Conservation (phyloP, 2,797 vertebrate species). For the Chlorospingus flavigularis region DNA sequence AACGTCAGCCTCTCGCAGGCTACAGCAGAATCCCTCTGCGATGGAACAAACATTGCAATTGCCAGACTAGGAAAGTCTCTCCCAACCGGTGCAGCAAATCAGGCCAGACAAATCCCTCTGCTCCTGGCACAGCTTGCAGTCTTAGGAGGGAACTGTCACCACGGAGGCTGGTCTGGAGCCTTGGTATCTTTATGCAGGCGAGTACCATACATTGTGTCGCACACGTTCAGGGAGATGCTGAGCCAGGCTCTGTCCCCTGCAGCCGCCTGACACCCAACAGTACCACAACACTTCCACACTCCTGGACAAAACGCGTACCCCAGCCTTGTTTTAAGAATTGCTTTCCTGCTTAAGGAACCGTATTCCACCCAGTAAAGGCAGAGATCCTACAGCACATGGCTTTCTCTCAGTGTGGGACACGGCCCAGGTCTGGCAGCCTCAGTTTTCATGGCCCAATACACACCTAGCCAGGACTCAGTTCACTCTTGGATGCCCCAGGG, state of each 20-base stretch:
- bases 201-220: constrained; percentile 26
- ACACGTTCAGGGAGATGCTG: background rate
- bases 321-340: background rate
- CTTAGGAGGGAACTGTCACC: background rate
- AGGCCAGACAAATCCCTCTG: constrained; percentile 25
- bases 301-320: background rate
- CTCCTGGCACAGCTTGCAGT: constrained; percentile 21
- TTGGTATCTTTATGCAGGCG: background rate
- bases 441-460: constrained; percentile 7
- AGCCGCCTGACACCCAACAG: background rate
- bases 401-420: constrained; percentile 18
- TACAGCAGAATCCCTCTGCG: constrained; percentile 22
- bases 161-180: constrained; percentile 14
- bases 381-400: constrained; percentile 19
- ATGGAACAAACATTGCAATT: background rate
- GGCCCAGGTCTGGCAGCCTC: constrained; percentile 6
- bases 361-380: constrained; percentile 35
- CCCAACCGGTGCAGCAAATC: constrained; percentile 22
- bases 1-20: constrained; percentile 45
- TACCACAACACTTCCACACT: background rate
- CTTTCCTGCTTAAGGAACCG: constrained; percentile 7
- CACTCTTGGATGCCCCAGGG: constrained; percentile 46
- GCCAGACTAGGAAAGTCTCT: constrained; percentile 34
- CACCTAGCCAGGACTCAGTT: constrained; percentile 32
- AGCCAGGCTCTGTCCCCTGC: background rate